Evolutionary conservation across 92 coral and sea anemone genomes (phyloP).

Genomic region (Heteractis magnifica): DNA sequence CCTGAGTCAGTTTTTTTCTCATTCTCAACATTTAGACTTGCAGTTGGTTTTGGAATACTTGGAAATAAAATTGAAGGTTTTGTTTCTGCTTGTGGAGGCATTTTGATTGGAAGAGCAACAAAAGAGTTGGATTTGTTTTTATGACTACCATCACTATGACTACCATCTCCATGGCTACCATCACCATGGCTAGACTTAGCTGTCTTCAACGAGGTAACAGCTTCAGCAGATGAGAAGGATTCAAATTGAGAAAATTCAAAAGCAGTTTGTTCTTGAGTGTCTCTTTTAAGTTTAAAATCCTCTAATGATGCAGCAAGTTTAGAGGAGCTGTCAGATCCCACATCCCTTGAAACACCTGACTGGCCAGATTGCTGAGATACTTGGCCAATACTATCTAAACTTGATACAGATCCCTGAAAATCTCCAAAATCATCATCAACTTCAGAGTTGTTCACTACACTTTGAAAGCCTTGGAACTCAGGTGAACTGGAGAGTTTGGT

Average conservation of each 20-base stretch:
- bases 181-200: not conserved
- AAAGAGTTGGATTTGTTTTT: not conserved
- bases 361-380: not conserved
- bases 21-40: not conserved
- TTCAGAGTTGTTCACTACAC: constrained; percentile 1
- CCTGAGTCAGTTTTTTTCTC: not conserved
- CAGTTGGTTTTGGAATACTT: not conserved
- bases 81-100: constrained; percentile 20
- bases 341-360: not conserved
- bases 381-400: constrained; percentile 21
- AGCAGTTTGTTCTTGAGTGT: not conserved
- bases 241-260: constrained; percentile 11
- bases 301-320: constrained; percentile 44
- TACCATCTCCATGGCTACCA: not conserved
- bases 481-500: constrained; percentile 26
- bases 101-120: constrained; percentile 15
- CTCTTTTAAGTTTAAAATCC: constrained; percentile 37
- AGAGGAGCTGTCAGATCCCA: constrained; percentile 18
- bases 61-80: not conserved
- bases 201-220: not conserved
- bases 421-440: constrained; percentile 36
- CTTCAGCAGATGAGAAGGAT: constrained; percentile 4
- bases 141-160: constrained; percentile 1
- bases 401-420: constrained; percentile 33
- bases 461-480: constrained; percentile 29